Base-by-base conservation (phyloP, 1,140 invertebrate genomes). In the Trichonephila inaurata region DNA sequence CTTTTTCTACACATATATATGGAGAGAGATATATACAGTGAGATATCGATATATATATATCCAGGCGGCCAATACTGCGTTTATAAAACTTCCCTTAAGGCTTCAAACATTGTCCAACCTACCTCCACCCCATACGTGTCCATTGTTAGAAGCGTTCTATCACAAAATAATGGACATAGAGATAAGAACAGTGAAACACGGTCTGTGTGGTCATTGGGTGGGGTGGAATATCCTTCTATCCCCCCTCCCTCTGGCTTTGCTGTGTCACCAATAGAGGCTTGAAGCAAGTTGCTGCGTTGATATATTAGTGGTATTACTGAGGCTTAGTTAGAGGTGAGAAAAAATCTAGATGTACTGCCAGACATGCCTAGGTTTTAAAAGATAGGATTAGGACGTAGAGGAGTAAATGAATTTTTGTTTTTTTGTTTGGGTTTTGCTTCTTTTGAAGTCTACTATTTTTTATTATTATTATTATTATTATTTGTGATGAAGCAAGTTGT, bases 111-210 rank as follows among this genome's bases (percentile, higher is more conserved):
- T 83, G 83, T 60, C 83, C 40, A n/a, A 24, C 51, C 62, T 12
- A 18, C 77, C 24, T n/a, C 18, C 66, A 44, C 62, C 44, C n/a
- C 89, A 69, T 14, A 83, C 72, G 16, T 44, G 83, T 66, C 77
- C 83, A 92, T 92, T 92, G 91, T 92, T 64, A 28, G 62, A 69
- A n/a, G 61, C 69, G 92, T 82, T 93, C 86, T 93, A 93, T 93
- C 92, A 89, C 92, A 82, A 93, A 88, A 93, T 93, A 93, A 93
- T 93, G 92, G 92, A 88, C 92, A 88, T 82, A 44, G 12, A 88
- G 92, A 93, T 93, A 93, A 89, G 92, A 89, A 92, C 91, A 69
- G 83, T 92, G 91, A 92, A 91, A 85, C 81, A 72, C 81, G 82
- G 62, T 60, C 19, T 93, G 86, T 93, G 92, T 93, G 92, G 92